phyloP scores from a whole-genome alignment of 2,113 vertebrate species.

The Phoenicopterus ruber region DNA sequence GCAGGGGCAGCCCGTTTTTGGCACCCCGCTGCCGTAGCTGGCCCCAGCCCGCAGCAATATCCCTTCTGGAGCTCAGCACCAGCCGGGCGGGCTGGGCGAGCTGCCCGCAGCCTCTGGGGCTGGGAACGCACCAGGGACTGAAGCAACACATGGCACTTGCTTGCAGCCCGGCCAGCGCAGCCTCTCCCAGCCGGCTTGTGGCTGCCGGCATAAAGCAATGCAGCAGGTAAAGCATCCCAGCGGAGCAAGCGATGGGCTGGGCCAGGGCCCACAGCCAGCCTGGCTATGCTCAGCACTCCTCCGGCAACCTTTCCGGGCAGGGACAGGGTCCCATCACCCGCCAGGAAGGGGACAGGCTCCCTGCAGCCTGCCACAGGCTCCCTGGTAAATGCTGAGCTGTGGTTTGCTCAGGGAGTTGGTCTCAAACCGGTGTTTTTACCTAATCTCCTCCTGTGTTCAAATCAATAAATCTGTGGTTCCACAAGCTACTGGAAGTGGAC shows the following conservation, averaged over 20 bases:
- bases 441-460: background rate
- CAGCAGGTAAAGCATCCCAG: background rate
- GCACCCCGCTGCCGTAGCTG: background rate
- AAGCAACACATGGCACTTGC: constrained; percentile 49
- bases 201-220: background rate
- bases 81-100: fast-evolving
- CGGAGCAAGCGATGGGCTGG: fast-evolving
- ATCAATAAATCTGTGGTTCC: background rate
- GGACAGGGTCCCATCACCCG: background rate
- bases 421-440: background rate
- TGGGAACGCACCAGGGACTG: background rate
- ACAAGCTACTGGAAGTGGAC: background rate
- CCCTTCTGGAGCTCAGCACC: background rate
- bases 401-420: background rate
- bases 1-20: background rate
- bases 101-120: background rate
- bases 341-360: background rate
- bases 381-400: background rate
- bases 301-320: background rate
- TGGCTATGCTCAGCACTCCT: background rate
- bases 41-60: background rate
- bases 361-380: background rate
- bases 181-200: background rate
- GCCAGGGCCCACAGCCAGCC: background rate
- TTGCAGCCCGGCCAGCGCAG: background rate